phyloP scores from a whole-genome alignment of 2,888 invertebrate genomes.

The Eupeodes luniger region DNA sequence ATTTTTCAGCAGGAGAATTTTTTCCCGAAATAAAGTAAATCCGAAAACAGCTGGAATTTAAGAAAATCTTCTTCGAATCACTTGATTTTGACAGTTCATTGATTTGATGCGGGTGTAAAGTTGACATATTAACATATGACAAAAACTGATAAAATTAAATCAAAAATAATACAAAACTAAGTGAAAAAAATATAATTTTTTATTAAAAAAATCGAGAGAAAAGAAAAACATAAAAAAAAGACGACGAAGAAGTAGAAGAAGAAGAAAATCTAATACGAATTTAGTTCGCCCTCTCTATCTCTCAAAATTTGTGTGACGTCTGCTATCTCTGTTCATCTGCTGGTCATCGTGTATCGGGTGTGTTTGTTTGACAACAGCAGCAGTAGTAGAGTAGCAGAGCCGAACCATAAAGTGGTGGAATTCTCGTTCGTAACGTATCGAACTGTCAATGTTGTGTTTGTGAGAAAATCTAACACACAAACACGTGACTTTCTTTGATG shows the following conservation, averaged over 20 bases:
- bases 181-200: slow-evolving; percentile 30
- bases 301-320: slow-evolving; percentile 26
- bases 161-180: background rate
- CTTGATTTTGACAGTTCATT: background rate
- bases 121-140: slow-evolving; percentile 11
- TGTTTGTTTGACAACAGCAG: slow-evolving; percentile 21
- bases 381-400: slow-evolving; percentile 4
- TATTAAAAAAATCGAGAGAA: slow-evolving; percentile 24
- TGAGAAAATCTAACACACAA: slow-evolving; percentile 53
- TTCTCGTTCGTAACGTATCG: slow-evolving; percentile 24
- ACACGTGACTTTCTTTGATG: slow-evolving; percentile 34
- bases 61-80: slow-evolving; percentile 39
- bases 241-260: slow-evolving; percentile 56
- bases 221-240: slow-evolving; percentile 19
- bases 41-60: slow-evolving; percentile 54
- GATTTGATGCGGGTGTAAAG: slow-evolving; percentile 32
- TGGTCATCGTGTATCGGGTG: slow-evolving; percentile 28
- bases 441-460: slow-evolving; percentile 43
- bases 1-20: slow-evolving; percentile 17
- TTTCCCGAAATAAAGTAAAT: background rate
- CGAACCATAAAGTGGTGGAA: slow-evolving; percentile 65
- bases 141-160: slow-evolving; percentile 37
- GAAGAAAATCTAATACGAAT: slow-evolving; percentile 73
- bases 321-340: slow-evolving; percentile 53
- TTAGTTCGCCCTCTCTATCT: slow-evolving; percentile 55